Base-by-base conservation (phyloP, 2,797 vertebrate species). In the Phoxinus dragarum region DNA sequence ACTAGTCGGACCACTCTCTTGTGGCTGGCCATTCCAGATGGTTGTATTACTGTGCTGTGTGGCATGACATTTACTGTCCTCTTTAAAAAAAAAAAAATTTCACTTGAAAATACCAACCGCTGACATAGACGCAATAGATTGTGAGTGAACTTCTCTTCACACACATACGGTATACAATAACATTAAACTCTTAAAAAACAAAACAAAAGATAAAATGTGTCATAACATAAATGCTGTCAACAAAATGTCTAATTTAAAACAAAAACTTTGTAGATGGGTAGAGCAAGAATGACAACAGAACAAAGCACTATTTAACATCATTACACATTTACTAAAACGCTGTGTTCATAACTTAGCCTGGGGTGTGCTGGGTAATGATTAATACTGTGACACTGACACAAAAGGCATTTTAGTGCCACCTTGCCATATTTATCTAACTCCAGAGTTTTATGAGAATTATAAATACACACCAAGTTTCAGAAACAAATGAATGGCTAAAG, bases 1-100 rank as follows among this genome's bases (percentile, higher is more conserved):
- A 94, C 94, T 92, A 93, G 93, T 94, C 88, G 83, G 92, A 94
- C 93, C 91, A 90, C 93, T 95, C 92, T 94, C 82, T 88, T 90
- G 91, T 88, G 92, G 90, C 80, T 67, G 81, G 76, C 47, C 54
- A 81, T 86, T 92, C 66, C 12, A 86, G 82, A 47, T 72, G 89
- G 88, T 83, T 85, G 87, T 88, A 80, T 89, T 86, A 92, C 91
- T 81, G 74, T 85, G 52, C 80, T 90, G 80, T 91, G 88, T 86
- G 86, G 74, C 84, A 90, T 90, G 89, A 91, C 89, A 92, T 94
- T 88, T 91, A 79, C 89, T 89, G 90, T 91, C 81, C 86, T 83
- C 82, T 91, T 89, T 81, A 89, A 86, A 85, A 68, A 42, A 42
- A n/a, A 16, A 1, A 12, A 44, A 12, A 76, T 89, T 77, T 81